Conservation (phyloP, 2,888 invertebrate genomes). For the Tetragnatha montana region DNA sequence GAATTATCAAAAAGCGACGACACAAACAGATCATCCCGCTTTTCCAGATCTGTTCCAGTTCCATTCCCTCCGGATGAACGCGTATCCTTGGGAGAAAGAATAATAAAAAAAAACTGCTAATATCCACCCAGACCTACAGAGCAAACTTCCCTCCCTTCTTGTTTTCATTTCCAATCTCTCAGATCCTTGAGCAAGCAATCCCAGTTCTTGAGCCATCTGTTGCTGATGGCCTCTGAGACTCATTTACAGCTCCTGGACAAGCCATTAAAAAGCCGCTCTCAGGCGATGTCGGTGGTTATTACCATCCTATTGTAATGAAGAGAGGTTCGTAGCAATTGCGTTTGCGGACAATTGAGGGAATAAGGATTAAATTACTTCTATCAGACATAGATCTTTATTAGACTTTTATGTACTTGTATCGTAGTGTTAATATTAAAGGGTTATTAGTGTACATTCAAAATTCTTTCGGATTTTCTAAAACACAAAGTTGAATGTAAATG, state of each 20-base stretch:
- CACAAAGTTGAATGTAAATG: no score
- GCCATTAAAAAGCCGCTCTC: slow-evolving; percentile 8
- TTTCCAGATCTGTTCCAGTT: not conserved
- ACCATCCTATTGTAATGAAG: slow-evolving; percentile 18
- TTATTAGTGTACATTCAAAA: no score
- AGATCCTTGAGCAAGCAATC: not conserved
- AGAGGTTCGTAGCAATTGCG: not conserved
- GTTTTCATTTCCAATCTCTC: not conserved
- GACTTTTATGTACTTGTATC: no score
- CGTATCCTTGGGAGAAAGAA: not conserved
- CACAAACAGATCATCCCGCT: not conserved
- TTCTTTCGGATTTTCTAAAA: no score
- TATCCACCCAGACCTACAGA: not conserved
- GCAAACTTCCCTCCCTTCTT: not conserved
- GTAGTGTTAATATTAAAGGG: no score
- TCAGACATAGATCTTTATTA: no score
- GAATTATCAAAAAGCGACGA: not conserved
- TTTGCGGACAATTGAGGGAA: no score
- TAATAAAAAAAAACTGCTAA: not conserved
- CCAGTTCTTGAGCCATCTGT: not conserved
- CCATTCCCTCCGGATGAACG: not conserved
- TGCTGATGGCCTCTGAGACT: slow-evolving; percentile 8
- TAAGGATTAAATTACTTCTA: no score
- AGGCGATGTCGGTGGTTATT: slow-evolving; percentile 16
- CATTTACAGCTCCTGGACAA: slow-evolving; percentile 21